phyloP scores from a whole-genome alignment of 2,888 invertebrate genomes.

The Busseola fusca region DNA sequence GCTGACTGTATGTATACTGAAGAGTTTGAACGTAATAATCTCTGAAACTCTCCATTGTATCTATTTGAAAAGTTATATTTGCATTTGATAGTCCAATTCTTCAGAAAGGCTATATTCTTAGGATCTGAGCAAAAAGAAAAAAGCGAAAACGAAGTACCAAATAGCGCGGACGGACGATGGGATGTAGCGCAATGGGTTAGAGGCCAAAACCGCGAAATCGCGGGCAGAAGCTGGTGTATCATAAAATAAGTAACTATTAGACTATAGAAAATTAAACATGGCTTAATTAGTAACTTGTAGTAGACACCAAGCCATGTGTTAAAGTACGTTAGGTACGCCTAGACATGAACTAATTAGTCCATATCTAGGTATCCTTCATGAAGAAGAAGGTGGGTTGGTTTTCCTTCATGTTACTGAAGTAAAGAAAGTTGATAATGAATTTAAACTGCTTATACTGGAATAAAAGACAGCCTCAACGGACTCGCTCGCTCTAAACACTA shows the following conservation, averaged over 20 bases:
- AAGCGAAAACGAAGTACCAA: background rate
- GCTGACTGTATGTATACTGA: too few species aligned
- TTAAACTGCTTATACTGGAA: background rate
- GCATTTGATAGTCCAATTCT: background rate
- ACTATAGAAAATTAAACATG: background rate
- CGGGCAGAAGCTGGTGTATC: background rate
- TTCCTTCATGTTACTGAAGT: background rate
- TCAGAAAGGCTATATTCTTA: background rate
- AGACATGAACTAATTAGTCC: background rate
- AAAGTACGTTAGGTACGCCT: background rate
- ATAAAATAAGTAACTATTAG: background rate
- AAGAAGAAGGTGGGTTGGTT: background rate
- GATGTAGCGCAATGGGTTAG: background rate
- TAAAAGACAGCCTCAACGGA: background rate
- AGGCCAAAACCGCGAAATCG: background rate
- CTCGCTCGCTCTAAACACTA: too few species aligned
- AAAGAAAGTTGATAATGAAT: background rate
- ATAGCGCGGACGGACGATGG: background rate
- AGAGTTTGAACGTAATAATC: background rate
- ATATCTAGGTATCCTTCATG: background rate
- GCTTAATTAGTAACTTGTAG: background rate
- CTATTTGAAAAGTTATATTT: background rate
- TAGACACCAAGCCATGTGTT: background rate
- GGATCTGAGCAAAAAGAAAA: background rate
- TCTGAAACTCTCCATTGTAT: background rate